A percentile compares a stretch with the other conserved stretches of the same genome.
Evolutionary conservation across 2,888 invertebrate species (phyloP).

Genomic region (Drosophila anomelani): DNA sequence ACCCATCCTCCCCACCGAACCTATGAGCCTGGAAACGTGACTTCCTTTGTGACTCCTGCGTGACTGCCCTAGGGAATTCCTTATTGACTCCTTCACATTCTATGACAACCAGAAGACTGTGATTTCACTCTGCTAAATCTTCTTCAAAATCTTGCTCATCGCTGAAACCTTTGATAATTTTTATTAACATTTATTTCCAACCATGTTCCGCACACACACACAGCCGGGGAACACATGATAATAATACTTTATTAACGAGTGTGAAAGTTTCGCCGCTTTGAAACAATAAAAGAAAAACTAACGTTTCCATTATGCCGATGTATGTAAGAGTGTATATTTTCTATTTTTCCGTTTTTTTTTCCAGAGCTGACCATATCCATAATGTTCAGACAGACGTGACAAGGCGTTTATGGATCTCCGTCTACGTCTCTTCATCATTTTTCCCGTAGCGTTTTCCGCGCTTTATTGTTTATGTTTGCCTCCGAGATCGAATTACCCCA

Average conservation of each 20-base stretch:
- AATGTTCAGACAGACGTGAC: slow-evolving; percentile 52
- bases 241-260: slow-evolving; percentile 67
- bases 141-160: slow-evolving; percentile 12
- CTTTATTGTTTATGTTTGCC: slow-evolving; percentile 49
- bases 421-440: slow-evolving; percentile 23
- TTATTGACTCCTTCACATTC: slow-evolving; percentile 25
- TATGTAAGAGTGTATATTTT: slow-evolving; percentile 33
- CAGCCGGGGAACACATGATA: slow-evolving; percentile 17
- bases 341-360: slow-evolving; percentile 15
- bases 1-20: slow-evolving; percentile 35
- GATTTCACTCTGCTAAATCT: slow-evolving; percentile 52
- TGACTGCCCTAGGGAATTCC: background rate
- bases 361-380: slow-evolving; percentile 54
- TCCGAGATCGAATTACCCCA: slow-evolving; percentile 59
- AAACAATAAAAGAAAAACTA: slow-evolving; percentile 73
- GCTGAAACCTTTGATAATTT: slow-evolving; percentile 18
- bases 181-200: slow-evolving; percentile 33
- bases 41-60: slow-evolving; percentile 3
- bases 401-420: slow-evolving; percentile 36
- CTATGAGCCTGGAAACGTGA: slow-evolving; percentile 38
- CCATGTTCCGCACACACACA: slow-evolving; percentile 24
- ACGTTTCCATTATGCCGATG: slow-evolving; percentile 62
- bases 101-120: slow-evolving; percentile 58
- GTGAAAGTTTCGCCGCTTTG: slow-evolving; percentile 68
- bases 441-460: slow-evolving; percentile 30